phyloP scores from a whole-genome alignment of 2,797 vertebrate genomes.

The Squalus acanthias region DNA sequence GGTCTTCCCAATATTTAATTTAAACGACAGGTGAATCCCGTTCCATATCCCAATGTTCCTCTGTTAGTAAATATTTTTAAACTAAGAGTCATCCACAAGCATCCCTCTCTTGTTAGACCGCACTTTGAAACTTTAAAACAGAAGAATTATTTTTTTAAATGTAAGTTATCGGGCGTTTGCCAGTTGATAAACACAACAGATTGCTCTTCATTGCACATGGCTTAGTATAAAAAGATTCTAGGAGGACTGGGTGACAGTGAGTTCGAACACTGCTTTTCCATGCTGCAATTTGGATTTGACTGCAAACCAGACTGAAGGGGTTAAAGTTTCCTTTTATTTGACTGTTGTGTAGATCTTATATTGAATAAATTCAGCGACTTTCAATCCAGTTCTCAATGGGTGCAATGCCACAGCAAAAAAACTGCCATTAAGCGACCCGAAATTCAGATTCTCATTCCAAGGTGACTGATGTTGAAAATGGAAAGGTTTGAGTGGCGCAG shows the following conservation, averaged over 20 bases:
- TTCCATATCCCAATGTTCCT: not conserved
- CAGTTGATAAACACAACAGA: not conserved
- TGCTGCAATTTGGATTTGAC: constrained; percentile 8
- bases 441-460: not conserved
- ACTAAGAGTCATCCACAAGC: not conserved
- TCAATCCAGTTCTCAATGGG: not conserved
- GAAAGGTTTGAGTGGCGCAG: too few relatives aligned
- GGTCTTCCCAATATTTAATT: too few relatives aligned
- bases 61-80: too few relatives aligned
- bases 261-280: not conserved
- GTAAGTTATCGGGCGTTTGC: not conserved
- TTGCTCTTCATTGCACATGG: not conserved
- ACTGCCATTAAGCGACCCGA: not conserved
- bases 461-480: not conserved
- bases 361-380: not conserved
- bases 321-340: not conserved
- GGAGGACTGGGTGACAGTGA: not conserved
- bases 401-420: not conserved
- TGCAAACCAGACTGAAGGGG: not conserved
- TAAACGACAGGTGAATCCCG: not conserved
- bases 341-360: not conserved
- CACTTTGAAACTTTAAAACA: too few relatives aligned
- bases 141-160: not conserved
- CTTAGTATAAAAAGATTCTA: not conserved
- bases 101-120: not conserved